Percentiles rank a stretch among this genome's conserved stretches.
phyloP scores from a whole-genome alignment of 2,113 vertebrate genomes.

The Vulpes ferrilata region DNA sequence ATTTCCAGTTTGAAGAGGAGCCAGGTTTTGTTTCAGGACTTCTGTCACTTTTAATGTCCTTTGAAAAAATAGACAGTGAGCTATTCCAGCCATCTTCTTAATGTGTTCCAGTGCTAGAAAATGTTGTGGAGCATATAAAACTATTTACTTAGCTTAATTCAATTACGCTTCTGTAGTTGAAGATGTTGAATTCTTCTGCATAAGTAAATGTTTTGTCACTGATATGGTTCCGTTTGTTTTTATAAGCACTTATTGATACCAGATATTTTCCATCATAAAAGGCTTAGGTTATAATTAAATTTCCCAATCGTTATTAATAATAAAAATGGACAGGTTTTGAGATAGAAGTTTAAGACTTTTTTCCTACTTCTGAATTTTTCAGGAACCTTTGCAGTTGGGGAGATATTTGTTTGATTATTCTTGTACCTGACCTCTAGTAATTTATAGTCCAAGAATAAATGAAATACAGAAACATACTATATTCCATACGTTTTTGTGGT shows the following conservation, averaged over 20 bases:
- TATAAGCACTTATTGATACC: constrained; percentile 34
- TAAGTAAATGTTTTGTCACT: constrained; percentile 42
- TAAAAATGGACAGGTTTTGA: constrained; percentile 30
- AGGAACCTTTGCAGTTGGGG: not conserved
- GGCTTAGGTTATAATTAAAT: constrained; percentile 57
- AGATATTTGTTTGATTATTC: not conserved
- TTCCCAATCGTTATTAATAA: constrained; percentile 65
- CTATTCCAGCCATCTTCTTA: constrained; percentile 43
- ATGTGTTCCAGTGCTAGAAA: constrained; percentile 62
- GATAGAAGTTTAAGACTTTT: not conserved
- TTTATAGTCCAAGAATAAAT: constrained; percentile 27
- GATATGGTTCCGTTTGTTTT: constrained; percentile 56
- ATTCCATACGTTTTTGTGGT: not conserved
- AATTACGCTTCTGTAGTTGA: constrained; percentile 55
- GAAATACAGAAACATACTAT: not conserved
- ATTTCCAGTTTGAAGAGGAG: constrained; percentile 53
- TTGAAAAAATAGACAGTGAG: constrained; percentile 57
- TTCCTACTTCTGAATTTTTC: not conserved
- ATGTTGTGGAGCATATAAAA: constrained; percentile 34
- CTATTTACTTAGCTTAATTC: constrained; percentile 39
- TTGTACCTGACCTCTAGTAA: not conserved
- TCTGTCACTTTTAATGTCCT: constrained; percentile 72
- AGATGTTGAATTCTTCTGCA: constrained; percentile 29
- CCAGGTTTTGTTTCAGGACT: constrained; percentile 51
- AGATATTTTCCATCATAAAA: constrained; percentile 68